Percentiles rank a stretch among this genome's conserved stretches.
phyloP scores from a whole-genome alignment of 2,113 vertebrate genomes.

The Rhinopithecus roxellana region DNA sequence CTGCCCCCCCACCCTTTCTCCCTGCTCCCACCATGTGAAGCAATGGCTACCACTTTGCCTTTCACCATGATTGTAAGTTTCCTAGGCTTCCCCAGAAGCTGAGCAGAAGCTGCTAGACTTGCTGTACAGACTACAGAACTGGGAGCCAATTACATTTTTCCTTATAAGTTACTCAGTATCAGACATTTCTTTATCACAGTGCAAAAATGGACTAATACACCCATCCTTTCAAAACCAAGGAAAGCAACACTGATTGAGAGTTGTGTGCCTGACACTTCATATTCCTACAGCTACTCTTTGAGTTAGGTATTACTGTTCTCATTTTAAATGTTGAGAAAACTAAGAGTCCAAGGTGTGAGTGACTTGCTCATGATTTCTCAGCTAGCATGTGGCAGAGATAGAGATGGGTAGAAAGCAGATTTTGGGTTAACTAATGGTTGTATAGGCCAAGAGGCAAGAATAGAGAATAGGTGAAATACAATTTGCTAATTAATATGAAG shows the following conservation, averaged over 20 bases:
- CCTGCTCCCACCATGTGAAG: no score
- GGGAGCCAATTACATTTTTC: no score
- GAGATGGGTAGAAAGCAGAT: rapidly evolving
- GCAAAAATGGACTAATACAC: no score
- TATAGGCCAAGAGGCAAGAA: rapidly evolving
- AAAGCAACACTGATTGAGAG: not conserved
- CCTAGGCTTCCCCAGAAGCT: no score
- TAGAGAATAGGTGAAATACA: not conserved
- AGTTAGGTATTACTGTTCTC: not conserved
- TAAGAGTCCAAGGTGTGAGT: not conserved
- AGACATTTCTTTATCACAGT: no score
- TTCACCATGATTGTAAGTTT: no score
- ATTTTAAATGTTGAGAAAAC: not conserved
- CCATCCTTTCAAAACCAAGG: not conserved
- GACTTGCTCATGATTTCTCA: not conserved
- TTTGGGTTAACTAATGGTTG: not conserved
- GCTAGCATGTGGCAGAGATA: not conserved
- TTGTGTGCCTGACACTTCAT: not conserved
- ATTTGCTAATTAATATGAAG: not conserved
- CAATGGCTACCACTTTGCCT: no score
- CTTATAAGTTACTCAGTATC: no score
- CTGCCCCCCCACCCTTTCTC: no score
- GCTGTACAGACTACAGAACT: no score
- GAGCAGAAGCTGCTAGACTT: no score
- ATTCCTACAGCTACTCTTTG: not conserved